Conservation (phyloP, 2,113 vertebrate genomes). For the Pan troglodytes region NHGRI_mPanTro3-v2.1_pri NC_072401.2:42803501-42804000, state of each 20-base stretch:
- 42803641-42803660: not conserved
- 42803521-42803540: not conserved
- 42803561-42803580: not conserved
- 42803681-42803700: not conserved
- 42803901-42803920: not conserved
- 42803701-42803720: not conserved
- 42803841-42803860: not conserved
- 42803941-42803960: slow-evolving; percentile 26
- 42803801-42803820: not conserved
- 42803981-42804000: slow-evolving; percentile 39
- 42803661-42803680: not conserved
- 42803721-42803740: not conserved
- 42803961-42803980: slow-evolving; percentile 40
- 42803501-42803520: not conserved
- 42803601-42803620: not conserved
- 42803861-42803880: not conserved
- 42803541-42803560: not conserved
- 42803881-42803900: not conserved
- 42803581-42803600: not conserved
- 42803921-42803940: not conserved
- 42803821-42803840: not conserved
- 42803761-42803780: not conserved
- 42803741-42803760: not conserved
- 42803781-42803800: not conserved
- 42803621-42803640: not conserved